These are phyloP conservation scores for Notothenia coriiceps DNA, from an alignment of 2,113 vertebrate species.

Conservation along the genomic window DNA sequence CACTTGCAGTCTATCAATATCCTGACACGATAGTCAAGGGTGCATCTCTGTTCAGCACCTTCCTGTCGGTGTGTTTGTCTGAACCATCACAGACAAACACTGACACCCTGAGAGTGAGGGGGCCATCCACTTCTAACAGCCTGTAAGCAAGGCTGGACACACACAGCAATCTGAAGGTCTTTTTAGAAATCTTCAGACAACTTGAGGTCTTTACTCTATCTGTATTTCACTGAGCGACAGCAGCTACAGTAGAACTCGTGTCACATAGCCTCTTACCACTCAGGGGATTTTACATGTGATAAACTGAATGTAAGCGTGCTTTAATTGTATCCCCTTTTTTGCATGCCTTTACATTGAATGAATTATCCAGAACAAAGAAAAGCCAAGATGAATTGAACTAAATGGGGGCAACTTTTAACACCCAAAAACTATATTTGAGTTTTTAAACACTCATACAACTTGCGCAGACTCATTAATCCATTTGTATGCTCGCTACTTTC, in stretches of 20 bases:
- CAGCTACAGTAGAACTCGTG: neutral
- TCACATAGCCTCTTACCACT: neutral
- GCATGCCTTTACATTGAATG: too few species aligned
- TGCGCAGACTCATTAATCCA: too few species aligned
- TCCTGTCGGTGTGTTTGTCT: constrained; percentile 44
- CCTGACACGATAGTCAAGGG: constrained; percentile 52
- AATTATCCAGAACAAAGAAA: too few species aligned
- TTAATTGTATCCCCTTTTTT: neutral
- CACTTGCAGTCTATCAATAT: constrained; percentile 68
- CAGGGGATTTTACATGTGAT: neutral
- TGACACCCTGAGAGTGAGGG: constrained; percentile 41
- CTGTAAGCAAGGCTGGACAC: constrained; percentile 25
- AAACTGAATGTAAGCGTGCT: neutral
- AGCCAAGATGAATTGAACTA: too few species aligned
- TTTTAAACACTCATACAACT: too few species aligned
- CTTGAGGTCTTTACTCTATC: constrained; percentile 27
- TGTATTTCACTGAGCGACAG: constrained; percentile 1
- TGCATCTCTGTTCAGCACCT: constrained; percentile 58
- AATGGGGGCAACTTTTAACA: too few species aligned
- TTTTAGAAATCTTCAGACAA: constrained; percentile 44
- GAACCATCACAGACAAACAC: constrained; percentile 47
- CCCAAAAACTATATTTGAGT: too few species aligned
- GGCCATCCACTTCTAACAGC: constrained; percentile 38
- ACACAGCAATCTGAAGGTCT: constrained; percentile 13
- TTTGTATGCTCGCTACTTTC: too few species aligned